Percentiles rank a stretch among this genome's conserved stretches.
phyloP scores from a whole-genome alignment of 2,888 invertebrate species.

The Blastobasis adustella region DNA sequence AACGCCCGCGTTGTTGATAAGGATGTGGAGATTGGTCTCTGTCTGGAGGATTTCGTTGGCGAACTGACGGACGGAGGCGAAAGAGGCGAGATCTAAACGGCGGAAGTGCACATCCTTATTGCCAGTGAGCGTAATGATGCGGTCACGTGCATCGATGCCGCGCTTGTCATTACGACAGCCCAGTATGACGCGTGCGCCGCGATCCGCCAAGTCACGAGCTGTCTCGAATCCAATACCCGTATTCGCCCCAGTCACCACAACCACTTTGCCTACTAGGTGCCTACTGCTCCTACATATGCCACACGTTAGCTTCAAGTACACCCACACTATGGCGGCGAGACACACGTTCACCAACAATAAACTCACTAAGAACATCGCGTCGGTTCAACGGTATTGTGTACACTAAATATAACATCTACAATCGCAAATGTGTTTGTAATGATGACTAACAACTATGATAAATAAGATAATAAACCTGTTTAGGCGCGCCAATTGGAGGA shows the following conservation, averaged over 20 bases:
- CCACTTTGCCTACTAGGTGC: constrained; percentile 84
- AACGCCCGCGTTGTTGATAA: constrained; percentile 78
- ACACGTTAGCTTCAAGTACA: constrained; percentile 19
- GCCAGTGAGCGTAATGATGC: constrained; percentile 32
- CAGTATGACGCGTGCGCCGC: constrained; percentile 85
- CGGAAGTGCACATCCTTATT: constrained; percentile 47
- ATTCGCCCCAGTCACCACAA: constrained; percentile 88
- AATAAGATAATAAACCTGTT: too few relatives aligned
- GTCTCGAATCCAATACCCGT: constrained; percentile 88
- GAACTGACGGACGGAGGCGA: constrained; percentile 74
- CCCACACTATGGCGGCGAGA: neutral
- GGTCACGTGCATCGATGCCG: constrained; percentile 71
- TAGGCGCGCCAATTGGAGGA: too few relatives aligned
- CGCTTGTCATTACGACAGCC: constrained; percentile 83
- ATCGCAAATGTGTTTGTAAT: too few relatives aligned
- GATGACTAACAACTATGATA: too few relatives aligned
- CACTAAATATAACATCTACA: too few relatives aligned
- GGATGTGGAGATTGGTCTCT: constrained; percentile 70
- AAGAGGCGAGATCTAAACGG: constrained; percentile 65
- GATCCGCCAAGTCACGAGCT: constrained; percentile 79
- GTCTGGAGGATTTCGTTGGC: constrained; percentile 68
- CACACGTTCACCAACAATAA: too few relatives aligned
- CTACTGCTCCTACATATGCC: constrained; percentile 40
- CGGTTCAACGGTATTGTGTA: too few relatives aligned
- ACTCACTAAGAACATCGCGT: too few relatives aligned